Conservation (phyloP, 2,113 vertebrate genomes). For the Lepidothrix coronata region DNA sequence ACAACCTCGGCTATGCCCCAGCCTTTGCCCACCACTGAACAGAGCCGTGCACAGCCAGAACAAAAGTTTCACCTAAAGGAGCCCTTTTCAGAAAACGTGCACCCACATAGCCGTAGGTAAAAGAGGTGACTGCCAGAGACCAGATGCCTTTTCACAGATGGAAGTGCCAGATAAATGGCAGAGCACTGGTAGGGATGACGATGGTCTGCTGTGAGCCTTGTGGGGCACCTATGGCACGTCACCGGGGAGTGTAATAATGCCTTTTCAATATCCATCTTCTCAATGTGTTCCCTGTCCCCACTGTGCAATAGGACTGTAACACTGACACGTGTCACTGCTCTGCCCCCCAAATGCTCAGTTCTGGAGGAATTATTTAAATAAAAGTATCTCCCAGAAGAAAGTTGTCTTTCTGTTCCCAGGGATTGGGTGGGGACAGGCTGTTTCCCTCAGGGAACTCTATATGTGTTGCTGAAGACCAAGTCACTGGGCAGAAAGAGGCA, state of each 20-base stretch:
- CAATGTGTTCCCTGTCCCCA: neutral
- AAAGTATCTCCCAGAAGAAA: neutral
- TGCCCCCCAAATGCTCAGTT: neutral
- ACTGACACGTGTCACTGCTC: neutral
- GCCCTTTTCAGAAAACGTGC: neutral
- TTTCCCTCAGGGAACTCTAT: neutral
- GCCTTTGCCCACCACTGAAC: neutral
- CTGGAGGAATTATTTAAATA: neutral
- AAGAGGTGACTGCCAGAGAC: neutral
- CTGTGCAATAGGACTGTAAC: neutral
- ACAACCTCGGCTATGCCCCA: neutral
- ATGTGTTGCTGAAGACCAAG: neutral
- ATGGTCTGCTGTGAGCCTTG: neutral
- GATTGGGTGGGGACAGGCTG: neutral
- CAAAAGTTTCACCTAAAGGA: neutral
- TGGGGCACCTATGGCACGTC: neutral
- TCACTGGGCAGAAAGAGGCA: neutral
- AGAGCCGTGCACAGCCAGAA: fast-evolving
- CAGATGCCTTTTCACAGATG: neutral
- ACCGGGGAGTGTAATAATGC: too few relatives aligned
- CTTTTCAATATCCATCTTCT: neutral
- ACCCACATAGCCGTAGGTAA: neutral
- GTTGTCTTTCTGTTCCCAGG: neutral
- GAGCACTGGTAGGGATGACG: neutral
- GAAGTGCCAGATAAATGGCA: neutral